Base-by-base conservation (phyloP, 2,113 vertebrate genomes). In the Clarias gariepinus region DNA sequence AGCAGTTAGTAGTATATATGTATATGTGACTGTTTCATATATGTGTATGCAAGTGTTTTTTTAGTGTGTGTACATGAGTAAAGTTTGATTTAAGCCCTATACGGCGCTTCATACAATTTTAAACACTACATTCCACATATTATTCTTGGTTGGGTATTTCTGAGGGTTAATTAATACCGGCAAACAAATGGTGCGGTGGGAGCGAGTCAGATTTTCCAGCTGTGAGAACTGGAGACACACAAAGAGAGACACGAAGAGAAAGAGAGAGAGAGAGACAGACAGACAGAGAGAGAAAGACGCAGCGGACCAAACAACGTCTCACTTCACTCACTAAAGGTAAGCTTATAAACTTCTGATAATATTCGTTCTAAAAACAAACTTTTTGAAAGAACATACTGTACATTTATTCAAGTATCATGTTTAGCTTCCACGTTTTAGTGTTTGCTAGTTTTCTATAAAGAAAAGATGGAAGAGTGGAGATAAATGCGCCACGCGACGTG, bases 181-280 rank as follows among this genome's bases (percentile, higher is more conserved):
- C 87, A 89, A 89, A 87, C 89, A 84, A 92, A 88, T 58, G 78
- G 87, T 86, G 89, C 85, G 86, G 88, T 81, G 86, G 57, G 77
- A 71, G 61, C 90, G 91, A 94, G 89, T 95, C 95, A 95, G 73
- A 94, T 91, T 95, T 95, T 95, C 95, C 95, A 90, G 92, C 84
- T 85, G 85, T 92, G 91, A 91, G 93, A 91, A 90, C 87, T 82
- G 74, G 87, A 87, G 86, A 86, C 87, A 76, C 88, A 82, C 81
- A 36, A 61, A 86, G 86, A 77, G 58, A 5, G 89, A 81, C 85
- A 53, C 77, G 81, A 55, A 53, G 13, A 52, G 66, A 66, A 3
- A 36, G 30, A 71, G 2, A 10, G 88, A 78, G 84, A 63, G 71
- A 77, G n/a, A n/a, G n/a, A n/a, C n/a, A n/a, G n/a, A n/a, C n/a